Conservation (phyloP, 2,113 vertebrate genomes). For the Anas platyrhynchos region DNA sequence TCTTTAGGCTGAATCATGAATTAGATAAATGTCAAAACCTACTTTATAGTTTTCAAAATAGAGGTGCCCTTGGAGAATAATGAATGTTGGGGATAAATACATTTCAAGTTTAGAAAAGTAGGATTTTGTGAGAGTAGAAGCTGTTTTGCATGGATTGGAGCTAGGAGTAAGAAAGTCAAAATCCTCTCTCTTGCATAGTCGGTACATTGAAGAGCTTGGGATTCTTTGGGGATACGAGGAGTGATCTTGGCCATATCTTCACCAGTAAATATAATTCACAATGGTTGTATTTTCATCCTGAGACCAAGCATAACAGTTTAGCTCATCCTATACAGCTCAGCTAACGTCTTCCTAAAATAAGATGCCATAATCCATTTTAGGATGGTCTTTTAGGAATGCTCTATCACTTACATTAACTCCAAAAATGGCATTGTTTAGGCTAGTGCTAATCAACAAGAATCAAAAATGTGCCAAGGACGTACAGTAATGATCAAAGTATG, state of each 20-base stretch:
- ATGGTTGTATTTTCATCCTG: background rate
- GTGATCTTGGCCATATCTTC: background rate
- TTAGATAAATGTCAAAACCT: background rate
- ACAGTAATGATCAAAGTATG: background rate
- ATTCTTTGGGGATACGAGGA: background rate
- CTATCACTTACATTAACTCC: background rate
- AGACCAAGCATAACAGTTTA: background rate
- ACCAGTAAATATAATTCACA: background rate
- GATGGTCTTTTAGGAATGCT: background rate
- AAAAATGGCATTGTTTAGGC: background rate
- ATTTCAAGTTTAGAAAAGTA: background rate
- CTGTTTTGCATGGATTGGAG: background rate
- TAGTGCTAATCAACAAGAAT: background rate
- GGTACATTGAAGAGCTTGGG: background rate
- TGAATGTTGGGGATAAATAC: background rate
- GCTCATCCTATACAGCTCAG: background rate
- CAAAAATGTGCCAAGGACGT: background rate
- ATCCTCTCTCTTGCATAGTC: background rate
- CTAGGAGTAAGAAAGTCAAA: background rate
- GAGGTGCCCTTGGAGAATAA: background rate
- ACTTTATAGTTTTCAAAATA: background rate
- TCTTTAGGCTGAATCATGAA: background rate
- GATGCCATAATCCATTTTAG: background rate
- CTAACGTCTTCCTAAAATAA: background rate
- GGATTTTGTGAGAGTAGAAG: background rate